Evolutionary conservation across 2,888 invertebrate species (phyloP).

Genomic region (Rhamnusium bicolor): DNA sequence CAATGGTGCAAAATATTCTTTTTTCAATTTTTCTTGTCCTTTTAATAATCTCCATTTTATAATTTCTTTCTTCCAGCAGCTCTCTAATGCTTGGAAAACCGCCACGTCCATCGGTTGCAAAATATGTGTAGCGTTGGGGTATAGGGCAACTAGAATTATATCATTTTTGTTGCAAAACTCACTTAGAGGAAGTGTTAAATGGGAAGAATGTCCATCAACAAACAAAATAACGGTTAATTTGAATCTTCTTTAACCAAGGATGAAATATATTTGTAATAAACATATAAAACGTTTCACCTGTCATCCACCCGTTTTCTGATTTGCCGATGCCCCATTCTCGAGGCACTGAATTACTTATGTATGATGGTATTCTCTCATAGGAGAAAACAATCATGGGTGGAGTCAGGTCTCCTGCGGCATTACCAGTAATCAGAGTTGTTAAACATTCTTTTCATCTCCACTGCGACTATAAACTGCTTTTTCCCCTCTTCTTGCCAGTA

Average conservation of each 20-base stretch:
- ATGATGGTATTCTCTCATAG: slow-evolving; percentile 29
- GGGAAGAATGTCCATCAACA: slow-evolving; percentile 40
- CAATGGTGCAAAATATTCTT: slow-evolving; percentile 41
- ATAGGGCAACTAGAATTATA: slow-evolving; percentile 36
- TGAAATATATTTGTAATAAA: slow-evolving; percentile 40
- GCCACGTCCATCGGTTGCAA: slow-evolving; percentile 42
- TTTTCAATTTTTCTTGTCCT: slow-evolving; percentile 28
- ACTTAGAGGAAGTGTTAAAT: slow-evolving; percentile 38
- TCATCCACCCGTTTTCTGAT: slow-evolving; percentile 5
- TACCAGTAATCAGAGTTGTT: slow-evolving; percentile 43
- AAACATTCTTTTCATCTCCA: slow-evolving; percentile 48
- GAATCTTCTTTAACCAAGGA: slow-evolving; percentile 21
- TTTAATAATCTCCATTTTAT: neutral
- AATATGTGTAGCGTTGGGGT: slow-evolving; percentile 35
- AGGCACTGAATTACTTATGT: slow-evolving; percentile 25
- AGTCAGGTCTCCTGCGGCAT: slow-evolving; percentile 47
- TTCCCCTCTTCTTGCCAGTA: slow-evolving; percentile 49
- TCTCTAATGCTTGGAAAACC: slow-evolving; percentile 27
- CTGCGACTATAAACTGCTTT: slow-evolving; percentile 55
- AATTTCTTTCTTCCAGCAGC: slow-evolving; percentile 33
- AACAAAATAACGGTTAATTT: slow-evolving; percentile 38
- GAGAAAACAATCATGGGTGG: slow-evolving; percentile 30
- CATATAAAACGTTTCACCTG: neutral
- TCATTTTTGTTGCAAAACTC: slow-evolving; percentile 36
- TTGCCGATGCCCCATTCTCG: slow-evolving; percentile 33